Base-by-base conservation (phyloP, 2,888 invertebrate species). In the Coenonympha arcania region DNA sequence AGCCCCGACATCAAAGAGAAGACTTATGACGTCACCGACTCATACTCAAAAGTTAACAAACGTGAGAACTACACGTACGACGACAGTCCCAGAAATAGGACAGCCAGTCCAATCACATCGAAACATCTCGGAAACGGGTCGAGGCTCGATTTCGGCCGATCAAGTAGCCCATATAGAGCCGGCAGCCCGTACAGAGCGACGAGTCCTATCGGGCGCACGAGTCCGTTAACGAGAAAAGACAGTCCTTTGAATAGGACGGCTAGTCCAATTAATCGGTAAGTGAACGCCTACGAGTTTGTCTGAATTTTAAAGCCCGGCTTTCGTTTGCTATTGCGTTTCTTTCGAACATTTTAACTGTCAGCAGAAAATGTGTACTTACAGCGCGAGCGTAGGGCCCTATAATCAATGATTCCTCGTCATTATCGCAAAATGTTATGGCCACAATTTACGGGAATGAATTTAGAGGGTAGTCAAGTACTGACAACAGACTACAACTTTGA, bases 251-350 rank as follows among this genome's bases (percentile, higher is more conserved):
- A 88, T 56, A 85, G 88, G 45, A 87, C 84, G 1, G 78, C 84
- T 39, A 89, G 89, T 58, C 89, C 89, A 64, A 83, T 84, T 69
- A 84, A 84, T 72, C 83, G 85, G 86, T 85, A 67, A 52, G 69
- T 67, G 51, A 40, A 55, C n/a, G n/a, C n/a, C n/a, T n/a, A n/a
- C n/a, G n/a, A n/a, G n/a, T 30, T 53, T 52, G 47, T 48, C 43
- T 45, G 44, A 40, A 44, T 56, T 41, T 33, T n/a, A 40, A 24
- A 34, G 6, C 9, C 9, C n/a, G 22, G 15, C 22, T 22, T 44
- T 44, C 44, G 44, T 34, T 44, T 24, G 44, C 18, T 11, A 9
- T 15, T 44, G 19, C 20, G 18, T 19, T 43, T 19, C 4, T 20
- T 28, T 6, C 19, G 5, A 4, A 16, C 20, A 6, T 28, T 30